Evolutionary conservation across 2,113 vertebrate species (phyloP).

Genomic region (Eclectus roratus): DNA sequence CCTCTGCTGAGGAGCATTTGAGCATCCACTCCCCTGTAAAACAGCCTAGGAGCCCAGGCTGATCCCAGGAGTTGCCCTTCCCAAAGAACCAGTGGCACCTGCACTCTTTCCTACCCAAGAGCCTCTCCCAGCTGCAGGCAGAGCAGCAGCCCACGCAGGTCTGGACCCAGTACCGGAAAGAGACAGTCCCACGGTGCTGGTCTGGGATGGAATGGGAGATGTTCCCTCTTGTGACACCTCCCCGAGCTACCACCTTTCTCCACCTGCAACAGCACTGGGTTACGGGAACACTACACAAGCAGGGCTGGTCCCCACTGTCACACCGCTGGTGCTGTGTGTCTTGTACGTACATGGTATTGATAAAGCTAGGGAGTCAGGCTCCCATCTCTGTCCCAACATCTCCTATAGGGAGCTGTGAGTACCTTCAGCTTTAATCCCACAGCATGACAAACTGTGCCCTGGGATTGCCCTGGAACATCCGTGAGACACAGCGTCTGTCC

Average conservation of each 20-base stretch:
- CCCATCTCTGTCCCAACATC: neutral
- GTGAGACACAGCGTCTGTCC: neutral
- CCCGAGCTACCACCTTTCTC: neutral
- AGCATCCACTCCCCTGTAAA: neutral
- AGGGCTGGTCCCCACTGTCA: neutral
- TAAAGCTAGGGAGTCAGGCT: accelerated
- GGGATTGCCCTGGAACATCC: neutral
- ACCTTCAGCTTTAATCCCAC: neutral
- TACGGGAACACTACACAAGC: neutral
- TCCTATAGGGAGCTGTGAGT: accelerated
- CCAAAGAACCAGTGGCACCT: accelerated
- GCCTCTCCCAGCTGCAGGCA: neutral
- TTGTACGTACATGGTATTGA: accelerated
- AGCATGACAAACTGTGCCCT: neutral
- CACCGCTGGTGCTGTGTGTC: accelerated
- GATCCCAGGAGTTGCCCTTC: accelerated
- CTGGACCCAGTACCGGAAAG: accelerated
- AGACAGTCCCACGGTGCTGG: neutral
- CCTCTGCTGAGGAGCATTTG: neutral
- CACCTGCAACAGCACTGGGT: accelerated
- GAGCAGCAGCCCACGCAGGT: accelerated
- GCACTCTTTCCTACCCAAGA: accelerated
- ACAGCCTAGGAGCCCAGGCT: neutral
- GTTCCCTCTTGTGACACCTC: neutral
- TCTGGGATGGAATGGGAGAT: accelerated